phyloP scores from a whole-genome alignment of 2,888 invertebrate species.

The Strigamia transsilvanica region DNA sequence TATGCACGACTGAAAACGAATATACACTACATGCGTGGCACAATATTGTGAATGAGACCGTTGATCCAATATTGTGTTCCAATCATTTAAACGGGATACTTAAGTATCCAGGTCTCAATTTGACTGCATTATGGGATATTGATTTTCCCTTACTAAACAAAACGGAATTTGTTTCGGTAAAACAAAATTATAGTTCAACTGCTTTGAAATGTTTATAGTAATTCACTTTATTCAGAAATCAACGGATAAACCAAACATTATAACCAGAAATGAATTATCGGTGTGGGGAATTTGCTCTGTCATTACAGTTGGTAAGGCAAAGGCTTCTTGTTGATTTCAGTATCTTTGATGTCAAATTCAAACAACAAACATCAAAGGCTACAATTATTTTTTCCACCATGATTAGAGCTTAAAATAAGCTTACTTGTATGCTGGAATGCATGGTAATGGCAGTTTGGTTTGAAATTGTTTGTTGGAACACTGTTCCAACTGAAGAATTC shows the following conservation, averaged over 20 bases:
- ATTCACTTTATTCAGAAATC: not conserved
- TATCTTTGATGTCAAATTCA: no score
- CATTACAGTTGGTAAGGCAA: not conserved
- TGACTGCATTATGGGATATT: not conserved
- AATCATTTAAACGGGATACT: not conserved
- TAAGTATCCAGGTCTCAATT: not conserved
- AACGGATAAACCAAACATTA: not conserved
- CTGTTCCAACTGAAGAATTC: no score
- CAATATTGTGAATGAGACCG: not conserved
- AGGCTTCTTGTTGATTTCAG: no score
- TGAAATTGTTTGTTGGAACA: no score
- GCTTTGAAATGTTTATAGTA: no score
- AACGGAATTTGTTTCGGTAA: not conserved
- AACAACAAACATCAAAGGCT: no score
- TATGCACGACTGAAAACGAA: not conserved
- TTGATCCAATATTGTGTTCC: not conserved
- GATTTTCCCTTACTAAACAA: not conserved
- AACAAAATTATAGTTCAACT: no score
- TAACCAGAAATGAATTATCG: not conserved
- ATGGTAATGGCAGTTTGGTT: no score
- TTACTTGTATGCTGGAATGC: no score
- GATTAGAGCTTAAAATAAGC: no score
- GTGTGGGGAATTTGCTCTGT: not conserved
- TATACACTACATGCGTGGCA: not conserved
- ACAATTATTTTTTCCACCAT: no score